These are phyloP conservation scores for Chrysopilus asiliformis DNA, from an alignment of 2,888 invertebrate genomes.

Conservation along the genomic window DNA sequence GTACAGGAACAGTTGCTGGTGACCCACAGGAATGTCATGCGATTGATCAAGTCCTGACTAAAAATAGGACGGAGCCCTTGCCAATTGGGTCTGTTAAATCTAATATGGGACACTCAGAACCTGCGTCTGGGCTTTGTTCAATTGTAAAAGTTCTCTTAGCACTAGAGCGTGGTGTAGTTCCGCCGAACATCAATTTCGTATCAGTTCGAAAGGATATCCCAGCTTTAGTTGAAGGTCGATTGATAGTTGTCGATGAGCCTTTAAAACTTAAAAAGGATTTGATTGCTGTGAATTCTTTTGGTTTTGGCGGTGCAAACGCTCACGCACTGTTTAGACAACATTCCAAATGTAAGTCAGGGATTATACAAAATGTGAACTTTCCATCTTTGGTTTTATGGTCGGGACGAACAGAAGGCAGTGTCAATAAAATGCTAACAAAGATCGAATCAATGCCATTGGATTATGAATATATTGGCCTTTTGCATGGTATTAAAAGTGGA, in stretches of 20 bases:
- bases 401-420: constrained; percentile 67
- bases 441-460: constrained; percentile 48
- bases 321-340: constrained; percentile 26
- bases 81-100: constrained; percentile 85
- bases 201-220: constrained; percentile 47
- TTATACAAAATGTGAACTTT: constrained; percentile 49
- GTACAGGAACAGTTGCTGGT: constrained; percentile 69
- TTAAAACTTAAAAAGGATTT: constrained; percentile 58
- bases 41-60: constrained; percentile 65
- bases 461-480: constrained; percentile 44
- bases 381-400: constrained; percentile 62
- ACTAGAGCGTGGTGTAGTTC: constrained; percentile 65
- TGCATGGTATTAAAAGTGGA: constrained; percentile 45
- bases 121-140: constrained; percentile 70
- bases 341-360: constrained; percentile 35
- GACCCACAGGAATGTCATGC: constrained; percentile 86
- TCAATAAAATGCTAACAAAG: constrained; percentile 49
- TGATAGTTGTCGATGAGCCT: constrained; percentile 59
- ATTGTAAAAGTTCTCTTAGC: constrained; percentile 69
- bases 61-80: constrained; percentile 59
- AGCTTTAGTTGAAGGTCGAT: constrained; percentile 46
- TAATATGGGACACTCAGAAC: constrained; percentile 87
- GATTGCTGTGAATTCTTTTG: constrained; percentile 81
- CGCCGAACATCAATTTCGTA: constrained; percentile 74
- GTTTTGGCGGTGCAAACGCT: constrained; percentile 78